Base-by-base conservation (phyloP, 1,140 invertebrate genomes). In the Meloidogyne floridensis region DNA sequence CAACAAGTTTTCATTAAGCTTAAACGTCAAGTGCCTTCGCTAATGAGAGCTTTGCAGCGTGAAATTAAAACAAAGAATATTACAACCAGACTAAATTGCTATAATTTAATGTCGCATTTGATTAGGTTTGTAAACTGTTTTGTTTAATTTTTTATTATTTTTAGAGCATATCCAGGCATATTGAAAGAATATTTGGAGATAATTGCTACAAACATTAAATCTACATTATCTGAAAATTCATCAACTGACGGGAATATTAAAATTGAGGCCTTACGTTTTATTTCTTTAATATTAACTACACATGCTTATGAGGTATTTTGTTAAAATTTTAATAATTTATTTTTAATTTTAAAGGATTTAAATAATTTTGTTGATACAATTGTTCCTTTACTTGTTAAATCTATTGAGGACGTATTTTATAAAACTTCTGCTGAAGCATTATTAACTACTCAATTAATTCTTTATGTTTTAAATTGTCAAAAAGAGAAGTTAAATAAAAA, bases 341-440 rank as follows among this genome's bases (percentile, higher is more conserved):
- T 51, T 75, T 43, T 75, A 6, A 82, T 77, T 73, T 54, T 20
- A 82, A 82, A 85, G 84, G 53, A 94, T 9, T 94, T 95, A 86
- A 93, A 94, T 89, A 92, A 92, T 18, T 94, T 97, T 88, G 94
- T 97, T 88, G 91, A 93, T 8, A 92, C 93, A 42, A 91, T 98
- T n/a, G 93, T 97, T 15, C 95, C 95, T 4, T 91, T 92, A 86
- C 32, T 89, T n/a, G 72, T 77, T 15, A 84, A 77, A 15, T 87
- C 75, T 7, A 65, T 87, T 13, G 93, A 93, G 54, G 97, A 99
- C 93, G 93, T 94, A 65, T 99, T 99, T 92, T 99, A 99, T 91
- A 98, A 99, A 92, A 97, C 98, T 71, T 96, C 96, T 6, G 96
- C 96, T 0, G 96, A 97, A 91, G 95, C 95, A 1, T 91, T 99